Evolutionary conservation across 2,113 vertebrate species (phyloP).

Genomic region (Struthidea cinerea): DNA sequence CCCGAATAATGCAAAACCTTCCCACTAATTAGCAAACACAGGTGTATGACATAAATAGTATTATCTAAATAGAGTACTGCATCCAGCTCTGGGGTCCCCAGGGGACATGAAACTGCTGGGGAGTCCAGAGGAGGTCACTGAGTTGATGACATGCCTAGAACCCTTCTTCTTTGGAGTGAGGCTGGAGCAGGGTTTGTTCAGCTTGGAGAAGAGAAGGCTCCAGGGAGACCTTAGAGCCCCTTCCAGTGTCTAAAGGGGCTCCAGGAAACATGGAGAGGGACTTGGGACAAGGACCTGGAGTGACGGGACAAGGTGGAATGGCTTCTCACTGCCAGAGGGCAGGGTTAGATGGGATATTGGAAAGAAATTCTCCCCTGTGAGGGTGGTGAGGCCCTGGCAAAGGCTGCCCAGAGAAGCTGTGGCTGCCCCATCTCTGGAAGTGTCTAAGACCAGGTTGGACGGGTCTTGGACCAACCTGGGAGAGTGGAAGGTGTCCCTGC

Average conservation of each 20-base stretch:
- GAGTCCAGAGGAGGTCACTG: neutral
- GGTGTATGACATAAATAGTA: accelerated
- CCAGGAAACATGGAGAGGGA: neutral
- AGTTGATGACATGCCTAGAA: neutral
- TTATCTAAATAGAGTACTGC: neutral
- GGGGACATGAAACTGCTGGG: neutral
- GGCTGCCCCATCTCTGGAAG: neutral
- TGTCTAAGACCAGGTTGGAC: neutral
- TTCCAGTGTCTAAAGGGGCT: neutral
- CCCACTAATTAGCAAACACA: accelerated
- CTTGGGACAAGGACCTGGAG: neutral
- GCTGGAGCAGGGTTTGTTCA: neutral
- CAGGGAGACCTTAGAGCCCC: neutral
- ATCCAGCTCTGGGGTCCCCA: neutral
- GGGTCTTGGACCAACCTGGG: accelerated
- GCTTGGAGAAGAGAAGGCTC: neutral
- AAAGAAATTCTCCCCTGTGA: accelerated
- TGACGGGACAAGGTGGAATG: neutral
- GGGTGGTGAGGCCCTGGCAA: neutral
- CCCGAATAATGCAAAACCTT: neutral
- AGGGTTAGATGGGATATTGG: accelerated
- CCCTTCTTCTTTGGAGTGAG: neutral
- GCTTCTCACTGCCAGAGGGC: neutral
- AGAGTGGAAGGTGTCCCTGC: accelerated
- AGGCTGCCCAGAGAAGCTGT: neutral